phyloP scores from a whole-genome alignment of 2,113 vertebrate genomes.

The Raphicerus campestris region DNA sequence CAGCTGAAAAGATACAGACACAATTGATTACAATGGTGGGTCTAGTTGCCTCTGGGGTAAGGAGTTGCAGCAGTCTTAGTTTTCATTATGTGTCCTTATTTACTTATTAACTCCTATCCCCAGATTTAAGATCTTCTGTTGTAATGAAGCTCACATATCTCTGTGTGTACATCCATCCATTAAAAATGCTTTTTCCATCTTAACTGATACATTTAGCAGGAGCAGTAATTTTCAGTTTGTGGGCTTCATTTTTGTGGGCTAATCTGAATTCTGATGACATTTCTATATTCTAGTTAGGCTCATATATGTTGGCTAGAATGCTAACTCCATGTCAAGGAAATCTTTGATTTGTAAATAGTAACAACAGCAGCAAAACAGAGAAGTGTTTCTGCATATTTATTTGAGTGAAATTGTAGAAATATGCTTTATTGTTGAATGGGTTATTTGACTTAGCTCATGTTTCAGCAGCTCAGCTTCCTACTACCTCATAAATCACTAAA shows the following conservation, averaged over 20 bases:
- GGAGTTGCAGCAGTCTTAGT: not conserved
- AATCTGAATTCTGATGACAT: not conserved
- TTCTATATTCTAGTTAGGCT: not conserved
- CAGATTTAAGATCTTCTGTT: not conserved
- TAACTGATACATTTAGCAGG: not conserved
- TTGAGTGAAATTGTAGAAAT: constrained; percentile 13
- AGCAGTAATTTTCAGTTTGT: not conserved
- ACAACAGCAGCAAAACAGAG: not conserved
- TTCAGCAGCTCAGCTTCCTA: not conserved
- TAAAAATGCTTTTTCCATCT: not conserved
- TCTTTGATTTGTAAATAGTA: not conserved
- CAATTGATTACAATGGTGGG: not conserved
- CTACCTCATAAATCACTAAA: not conserved
- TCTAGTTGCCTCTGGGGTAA: not conserved
- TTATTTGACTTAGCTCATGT: not conserved
- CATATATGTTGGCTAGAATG: not conserved
- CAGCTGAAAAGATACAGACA: not conserved
- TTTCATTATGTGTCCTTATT: not conserved
- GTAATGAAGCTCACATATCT: not conserved
- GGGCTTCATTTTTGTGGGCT: not conserved
- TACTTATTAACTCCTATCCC: not conserved
- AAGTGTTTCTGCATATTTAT: not conserved
- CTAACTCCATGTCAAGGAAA: not conserved
- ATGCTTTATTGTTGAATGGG: not conserved
- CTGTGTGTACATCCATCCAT: not conserved